phyloP scores from a whole-genome alignment of 2,797 vertebrate species.

The Acanthiza pusilla region DNA sequence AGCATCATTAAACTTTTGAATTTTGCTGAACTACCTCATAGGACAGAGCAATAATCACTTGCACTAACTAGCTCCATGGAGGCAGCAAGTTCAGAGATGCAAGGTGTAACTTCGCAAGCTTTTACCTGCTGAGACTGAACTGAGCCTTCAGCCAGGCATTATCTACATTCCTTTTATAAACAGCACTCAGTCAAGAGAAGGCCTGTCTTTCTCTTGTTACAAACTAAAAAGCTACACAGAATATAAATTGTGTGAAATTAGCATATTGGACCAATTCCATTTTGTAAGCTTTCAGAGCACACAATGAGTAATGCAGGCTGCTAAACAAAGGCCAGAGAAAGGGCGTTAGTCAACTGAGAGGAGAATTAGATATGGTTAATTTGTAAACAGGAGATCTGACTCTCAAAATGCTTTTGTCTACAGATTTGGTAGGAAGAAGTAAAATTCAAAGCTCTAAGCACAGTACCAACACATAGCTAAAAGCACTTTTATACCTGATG shows the following conservation, averaged over 20 bases:
- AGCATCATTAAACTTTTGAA: neutral
- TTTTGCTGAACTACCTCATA: neutral
- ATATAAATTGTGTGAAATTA: constrained; percentile 40
- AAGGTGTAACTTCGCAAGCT: neutral
- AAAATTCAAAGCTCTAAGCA: neutral
- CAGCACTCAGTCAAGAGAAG: neutral
- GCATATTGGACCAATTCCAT: constrained; percentile 35
- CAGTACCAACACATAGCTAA: neutral
- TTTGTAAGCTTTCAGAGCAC: neutral
- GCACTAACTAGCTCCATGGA: neutral
- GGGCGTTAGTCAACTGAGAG: neutral
- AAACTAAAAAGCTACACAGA: constrained; percentile 24
- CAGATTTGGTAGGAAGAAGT: neutral
- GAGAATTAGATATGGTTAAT: constrained; percentile 13
- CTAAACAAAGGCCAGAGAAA: constrained; percentile 9
- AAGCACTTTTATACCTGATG: neutral
- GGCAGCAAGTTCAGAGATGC: neutral
- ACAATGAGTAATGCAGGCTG: neutral
- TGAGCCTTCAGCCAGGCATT: neutral
- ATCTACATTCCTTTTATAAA: neutral
- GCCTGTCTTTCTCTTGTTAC: neutral
- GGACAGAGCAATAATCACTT: neutral
- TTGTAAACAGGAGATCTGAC: constrained; percentile 15
- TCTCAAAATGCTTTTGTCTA: neutral
- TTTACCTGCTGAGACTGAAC: neutral